Evolutionary conservation across 2,797 vertebrate genomes (phyloP).

Genomic region (Zalophus californianus): DNA sequence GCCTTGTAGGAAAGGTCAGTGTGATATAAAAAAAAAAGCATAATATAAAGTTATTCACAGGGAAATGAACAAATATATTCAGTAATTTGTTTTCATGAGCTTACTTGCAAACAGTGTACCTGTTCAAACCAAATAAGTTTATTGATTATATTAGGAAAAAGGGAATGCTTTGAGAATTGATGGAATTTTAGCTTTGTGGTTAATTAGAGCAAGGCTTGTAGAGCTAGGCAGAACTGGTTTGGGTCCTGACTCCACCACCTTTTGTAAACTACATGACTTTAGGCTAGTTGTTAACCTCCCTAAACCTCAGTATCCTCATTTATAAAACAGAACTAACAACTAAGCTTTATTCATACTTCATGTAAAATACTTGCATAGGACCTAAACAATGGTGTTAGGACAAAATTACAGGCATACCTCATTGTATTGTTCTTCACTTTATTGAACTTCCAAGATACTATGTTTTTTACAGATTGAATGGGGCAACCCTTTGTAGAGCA

Average conservation of each 20-base stretch:
- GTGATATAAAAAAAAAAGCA: background rate
- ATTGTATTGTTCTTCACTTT: background rate
- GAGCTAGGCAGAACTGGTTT: background rate
- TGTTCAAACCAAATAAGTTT: background rate
- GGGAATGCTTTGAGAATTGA: background rate
- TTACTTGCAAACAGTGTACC: conserved; percentile 15
- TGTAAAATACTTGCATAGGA: background rate
- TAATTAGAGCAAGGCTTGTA: background rate
- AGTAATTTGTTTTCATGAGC: background rate
- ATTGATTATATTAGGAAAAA: background rate
- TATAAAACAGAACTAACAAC: background rate
- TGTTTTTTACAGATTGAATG: background rate
- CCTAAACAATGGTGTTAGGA: background rate
- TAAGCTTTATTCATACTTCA: background rate
- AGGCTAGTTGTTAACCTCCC: background rate
- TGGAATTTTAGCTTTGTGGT: background rate
- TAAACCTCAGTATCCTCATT: background rate
- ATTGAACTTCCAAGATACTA: background rate
- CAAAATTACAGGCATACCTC: background rate
- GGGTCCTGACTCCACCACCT: background rate
- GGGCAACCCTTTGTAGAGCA: background rate
- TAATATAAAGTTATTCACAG: background rate
- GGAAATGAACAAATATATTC: background rate
- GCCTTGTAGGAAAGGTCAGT: background rate
- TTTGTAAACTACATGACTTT: background rate